Evolutionary conservation across 2,113 vertebrate genomes (phyloP), one percentile per base, ranked within the genome.

Genomic region (Propithecus coquereli): DNA sequence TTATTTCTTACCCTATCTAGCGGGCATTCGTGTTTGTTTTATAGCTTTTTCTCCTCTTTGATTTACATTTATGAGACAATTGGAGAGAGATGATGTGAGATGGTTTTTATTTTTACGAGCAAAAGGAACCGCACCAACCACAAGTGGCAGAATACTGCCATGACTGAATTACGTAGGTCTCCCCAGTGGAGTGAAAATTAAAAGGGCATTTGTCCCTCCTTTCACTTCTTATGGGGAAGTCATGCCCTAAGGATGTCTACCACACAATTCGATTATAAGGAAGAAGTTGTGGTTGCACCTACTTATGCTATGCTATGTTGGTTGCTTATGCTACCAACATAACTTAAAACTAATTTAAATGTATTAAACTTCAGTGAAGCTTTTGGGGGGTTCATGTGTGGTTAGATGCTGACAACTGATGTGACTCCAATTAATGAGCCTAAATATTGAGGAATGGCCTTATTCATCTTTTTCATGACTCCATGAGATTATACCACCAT

Each of bases 1-100:
- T 97, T 96, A 98, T 92, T 94, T 96, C 96, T 92, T 82, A 95
- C 87, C n/a, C 83, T 82, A 97, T 96, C 79, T 90, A 90, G 86
- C 89, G 91, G 25, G 77, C 93, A 65, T 59, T 91, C 85, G 70
- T 54, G 2, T 97, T 95, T 94, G 20, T 1, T 61, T 96, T 97
- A 96, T 95, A 68, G 68, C 20, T 61, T 74, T 90, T 82, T 52
- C 85, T 63, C 59, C 59, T 34, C 43, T 32, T 94, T 92, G 91
- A 27, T 95, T 97, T 97, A 96, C 23, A 90, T 97, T 98, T 97
- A 94, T 4, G 73, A 94, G 81, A 84, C 93, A 84, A 43, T 90
- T 0, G 4, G 97, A 91, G 77, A 97, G 50, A 88, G 70, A 47
- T 73, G 96, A 87, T 92, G 43, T n/a, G 87, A 74, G 25, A 40